phyloP scores from a whole-genome alignment of 2,797 vertebrate species.

The Sibirionetta formosa region DNA sequence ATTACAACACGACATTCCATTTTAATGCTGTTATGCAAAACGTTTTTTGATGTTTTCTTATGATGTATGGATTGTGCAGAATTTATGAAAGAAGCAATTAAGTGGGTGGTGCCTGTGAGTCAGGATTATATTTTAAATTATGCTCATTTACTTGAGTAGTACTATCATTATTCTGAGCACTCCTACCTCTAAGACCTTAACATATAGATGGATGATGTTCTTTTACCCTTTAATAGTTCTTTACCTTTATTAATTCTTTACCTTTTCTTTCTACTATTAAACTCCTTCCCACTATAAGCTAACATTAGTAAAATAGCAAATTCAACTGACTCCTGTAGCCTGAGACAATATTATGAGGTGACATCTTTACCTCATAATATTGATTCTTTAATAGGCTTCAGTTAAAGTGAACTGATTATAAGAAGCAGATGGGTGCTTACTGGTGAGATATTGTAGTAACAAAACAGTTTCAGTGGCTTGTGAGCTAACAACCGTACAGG shows the following conservation, averaged over 20 bases:
- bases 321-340: background rate
- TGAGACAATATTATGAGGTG: background rate
- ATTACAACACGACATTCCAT: slow-evolving; percentile 37
- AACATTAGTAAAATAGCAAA: background rate
- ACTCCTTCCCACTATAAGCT: background rate
- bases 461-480: slow-evolving; percentile 13
- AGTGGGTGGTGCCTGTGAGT: slow-evolving; percentile 27
- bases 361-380: slow-evolving; percentile 10
- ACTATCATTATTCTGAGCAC: slow-evolving; percentile 5
- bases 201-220: background rate
- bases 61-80: slow-evolving; percentile 17
- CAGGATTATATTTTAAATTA: slow-evolving; percentile 56
- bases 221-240: background rate
- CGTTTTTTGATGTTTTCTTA: slow-evolving; percentile 43
- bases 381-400: slow-evolving; percentile 47
- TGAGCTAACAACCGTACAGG: background rate
- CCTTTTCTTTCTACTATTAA: background rate
- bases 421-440: background rate
- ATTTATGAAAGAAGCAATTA: slow-evolving; percentile 69
- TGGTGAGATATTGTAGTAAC: slow-evolving; percentile 39
- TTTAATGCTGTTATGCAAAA: slow-evolving; percentile 26
- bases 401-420: slow-evolving; percentile 37
- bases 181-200: background rate
- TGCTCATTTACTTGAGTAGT: slow-evolving; percentile 12
- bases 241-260: background rate